Evolutionary conservation across 2,888 invertebrate genomes (phyloP).

Genomic region (Drosophila anomalata): DNA sequence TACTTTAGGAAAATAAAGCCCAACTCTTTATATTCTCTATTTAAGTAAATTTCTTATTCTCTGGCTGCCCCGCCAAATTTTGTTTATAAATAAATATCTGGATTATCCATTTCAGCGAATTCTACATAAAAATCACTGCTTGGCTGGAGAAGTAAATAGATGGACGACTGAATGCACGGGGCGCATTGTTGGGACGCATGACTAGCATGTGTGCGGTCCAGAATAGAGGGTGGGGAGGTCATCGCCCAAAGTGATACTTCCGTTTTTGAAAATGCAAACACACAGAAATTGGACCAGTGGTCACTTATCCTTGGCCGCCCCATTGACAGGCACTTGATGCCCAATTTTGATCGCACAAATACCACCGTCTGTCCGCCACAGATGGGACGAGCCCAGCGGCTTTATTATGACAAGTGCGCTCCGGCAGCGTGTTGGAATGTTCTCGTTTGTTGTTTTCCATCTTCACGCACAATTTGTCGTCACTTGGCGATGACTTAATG

Average conservation of each 20-base stretch:
- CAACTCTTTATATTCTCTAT: not conserved
- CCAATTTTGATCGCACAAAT: slow-evolving; percentile 65
- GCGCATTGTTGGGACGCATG: slow-evolving; percentile 26
- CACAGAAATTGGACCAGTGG: slow-evolving; percentile 32
- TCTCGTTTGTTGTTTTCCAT: slow-evolving; percentile 38
- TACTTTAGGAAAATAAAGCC: no score
- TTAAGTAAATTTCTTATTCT: not conserved
- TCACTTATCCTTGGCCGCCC: slow-evolving; percentile 29
- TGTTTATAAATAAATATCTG: slow-evolving; percentile 44
- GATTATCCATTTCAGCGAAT: slow-evolving; percentile 31
- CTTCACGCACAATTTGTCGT: slow-evolving; percentile 83
- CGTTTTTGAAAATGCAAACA: slow-evolving; percentile 29
- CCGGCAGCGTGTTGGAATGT: slow-evolving; percentile 31
- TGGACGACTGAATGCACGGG: slow-evolving; percentile 1
- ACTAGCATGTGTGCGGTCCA: slow-evolving; percentile 45
- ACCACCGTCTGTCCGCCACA: slow-evolving; percentile 41
- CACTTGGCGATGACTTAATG: slow-evolving; percentile 83
- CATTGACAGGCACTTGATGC: slow-evolving; percentile 31
- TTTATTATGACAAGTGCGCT: slow-evolving; percentile 73
- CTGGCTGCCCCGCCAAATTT: not conserved
- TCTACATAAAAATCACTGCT: slow-evolving; percentile 13
- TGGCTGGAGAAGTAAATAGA: slow-evolving; percentile 6
- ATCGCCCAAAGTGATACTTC: slow-evolving; percentile 42
- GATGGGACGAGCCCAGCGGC: slow-evolving; percentile 8
- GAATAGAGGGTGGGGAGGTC: not conserved